A percentile compares a stretch with the other conserved stretches of the same genome.
Evolutionary conservation across 2,113 vertebrate species (phyloP).

Genomic region (Corvus moneduloides): DNA sequence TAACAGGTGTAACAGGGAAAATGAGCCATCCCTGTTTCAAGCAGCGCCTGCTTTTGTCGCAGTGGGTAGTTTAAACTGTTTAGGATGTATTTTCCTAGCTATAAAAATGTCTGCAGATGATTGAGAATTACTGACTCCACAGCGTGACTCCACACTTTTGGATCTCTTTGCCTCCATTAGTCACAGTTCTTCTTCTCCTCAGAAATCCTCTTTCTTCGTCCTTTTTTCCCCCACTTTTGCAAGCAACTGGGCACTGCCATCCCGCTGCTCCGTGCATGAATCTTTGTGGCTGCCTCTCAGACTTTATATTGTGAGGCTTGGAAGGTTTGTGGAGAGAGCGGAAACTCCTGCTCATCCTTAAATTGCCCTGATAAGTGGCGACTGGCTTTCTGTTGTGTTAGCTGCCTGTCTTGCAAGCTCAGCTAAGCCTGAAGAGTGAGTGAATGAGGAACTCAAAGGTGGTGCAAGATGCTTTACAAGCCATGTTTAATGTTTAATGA

Average conservation of each 20-base stretch:
- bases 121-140: neutral
- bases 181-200: neutral
- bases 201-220: neutral
- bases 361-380: neutral
- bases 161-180: neutral
- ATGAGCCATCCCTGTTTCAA: neutral
- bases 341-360: neutral
- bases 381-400: neutral
- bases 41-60: neutral
- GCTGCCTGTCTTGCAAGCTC: neutral
- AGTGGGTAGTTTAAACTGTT: neutral
- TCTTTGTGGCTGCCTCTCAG: neutral
- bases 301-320: neutral
- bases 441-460: neutral
- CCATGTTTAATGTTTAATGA: neutral
- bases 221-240: neutral
- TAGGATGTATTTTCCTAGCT: neutral
- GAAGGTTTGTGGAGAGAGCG: neutral
- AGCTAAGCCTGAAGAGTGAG: neutral
- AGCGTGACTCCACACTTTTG: neutral
- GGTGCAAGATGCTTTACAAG: neutral
- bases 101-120: neutral
- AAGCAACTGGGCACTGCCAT: neutral
- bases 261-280: accelerated
- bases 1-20: neutral